Base-by-base conservation (phyloP, 2,113 vertebrate genomes). In the Condylura cristata region DNA sequence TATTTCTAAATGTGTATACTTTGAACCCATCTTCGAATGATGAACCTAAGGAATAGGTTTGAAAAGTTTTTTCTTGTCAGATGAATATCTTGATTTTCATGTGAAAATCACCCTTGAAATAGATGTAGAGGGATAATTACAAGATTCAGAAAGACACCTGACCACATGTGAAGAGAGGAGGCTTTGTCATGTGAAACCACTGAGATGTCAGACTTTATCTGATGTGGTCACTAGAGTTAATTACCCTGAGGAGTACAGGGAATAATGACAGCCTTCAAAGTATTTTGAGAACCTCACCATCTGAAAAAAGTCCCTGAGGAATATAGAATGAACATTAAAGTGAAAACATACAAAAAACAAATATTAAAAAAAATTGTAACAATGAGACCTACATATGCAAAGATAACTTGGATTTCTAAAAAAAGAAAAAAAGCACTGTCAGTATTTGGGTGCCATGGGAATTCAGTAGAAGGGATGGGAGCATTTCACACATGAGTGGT, bases 1-100 rank as follows among this genome's bases (percentile, higher is more conserved):
- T 93, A 20, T 37, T 95, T 96, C 93, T 86, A 96, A 81, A 97
- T 82, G 68, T 93, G 34, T 89, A 44, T 53, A 96, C 83, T 89
- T 96, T 92, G 95, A 97, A 96, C 95, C 78, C 86, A 96, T 92
- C 92, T 97, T 97, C 97, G 96, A 95, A 97, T 65, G 56, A 95
- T 92, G 28, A 95, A 72, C 63, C 84, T 93, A 96, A 79, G 87
- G 94, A 96, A 81, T 89, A 94, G 96, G 96, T 97, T 97, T 97
- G 82, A 86, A 81, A 96, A 86, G 95, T 95, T 98, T 96, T 81
- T 97, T 94, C 93, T 96, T 92, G 75, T 48, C 87, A 96, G 86
- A 97, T 0, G 95, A 93, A 83, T 87, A 94, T 51, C 13, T 51
- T 51, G 75, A n/a, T 24, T 96, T 96, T 97, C 56, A 90, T 78